Base-by-base conservation (phyloP, 1,140 invertebrate genomes). In the Megalopta genalis region DNA sequence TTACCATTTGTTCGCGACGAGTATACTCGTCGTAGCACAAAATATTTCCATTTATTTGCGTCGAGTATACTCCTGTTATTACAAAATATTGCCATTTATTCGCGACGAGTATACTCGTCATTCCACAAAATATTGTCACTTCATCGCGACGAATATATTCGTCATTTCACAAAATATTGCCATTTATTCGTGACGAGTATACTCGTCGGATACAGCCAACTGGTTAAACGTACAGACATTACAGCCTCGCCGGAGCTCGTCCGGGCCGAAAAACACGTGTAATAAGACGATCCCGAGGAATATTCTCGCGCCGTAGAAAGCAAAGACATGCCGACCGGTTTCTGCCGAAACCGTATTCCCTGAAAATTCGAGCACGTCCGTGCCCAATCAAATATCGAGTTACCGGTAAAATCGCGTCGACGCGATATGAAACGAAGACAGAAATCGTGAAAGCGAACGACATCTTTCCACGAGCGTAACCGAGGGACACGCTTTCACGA, bases 401-500 rank as follows among this genome's bases (percentile, higher is more conserved):
- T 16, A 16, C n/a, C 6, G 12, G 39, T 70, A 52, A 77, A 70
- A 14, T 77, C 57, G 57, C 27, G 23, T 23, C 37, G 59, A 57
- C 37, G n/a, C 71, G 78, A 63, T 52, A 37, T 42, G 4, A 59
- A 39, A 27, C 6, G n/a, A 21, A 18, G 42, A 39, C 46, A 60
- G 75, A 39, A 37, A 49, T 52, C 57, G 75, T 63, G 66, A 77
- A 77, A 70, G 42, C 75, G 57, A 25, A 25, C 39, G 75, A 74
- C 39, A 54, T 57, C 16, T 23, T 23, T 57, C n/a, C 57, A 18
- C 23, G 62, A 21, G 37, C 67, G 67, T n/a, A 67, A 75, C 25
- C 63, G 52, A 66, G 76, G 32, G 32, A 37, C 68, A 42, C 68
- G 68, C 76, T 77, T 77, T 62, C 65, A 49, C 67, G 67, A 64